Conservation (phyloP, 2,113 vertebrate species). For the Sinocyclocheilus anshuiensis region DNA sequence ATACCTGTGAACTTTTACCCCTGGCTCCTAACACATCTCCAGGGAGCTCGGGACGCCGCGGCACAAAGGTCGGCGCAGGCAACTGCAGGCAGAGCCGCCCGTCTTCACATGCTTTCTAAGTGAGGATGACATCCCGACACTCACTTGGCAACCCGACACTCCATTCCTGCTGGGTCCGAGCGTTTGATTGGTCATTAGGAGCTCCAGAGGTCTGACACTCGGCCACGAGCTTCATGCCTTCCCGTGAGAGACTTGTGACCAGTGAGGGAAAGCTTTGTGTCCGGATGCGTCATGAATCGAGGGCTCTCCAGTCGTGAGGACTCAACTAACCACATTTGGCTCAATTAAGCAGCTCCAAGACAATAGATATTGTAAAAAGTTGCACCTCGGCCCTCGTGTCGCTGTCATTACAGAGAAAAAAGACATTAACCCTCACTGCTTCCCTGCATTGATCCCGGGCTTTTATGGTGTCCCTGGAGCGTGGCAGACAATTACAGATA, state of each 20-base stretch:
- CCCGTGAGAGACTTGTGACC: conserved; percentile 24
- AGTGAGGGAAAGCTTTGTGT: not conserved
- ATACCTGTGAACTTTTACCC: conserved; percentile 77
- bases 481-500: conserved; percentile 84
- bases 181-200: conserved; percentile 51
- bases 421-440: conserved; percentile 79
- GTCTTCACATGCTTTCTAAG: conserved; percentile 41
- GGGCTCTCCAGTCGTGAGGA: conserved; percentile 74
- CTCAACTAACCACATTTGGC: conserved; percentile 36
- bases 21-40: not conserved
- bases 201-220: conserved; percentile 40
- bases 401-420: conserved; percentile 79
- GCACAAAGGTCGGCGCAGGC: conserved; percentile 33
- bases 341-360: conserved; percentile 78
- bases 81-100: conserved; percentile 28
- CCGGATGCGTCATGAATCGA: conserved; percentile 73
- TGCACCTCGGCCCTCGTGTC: conserved; percentile 71
- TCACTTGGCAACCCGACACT: conserved; percentile 7
- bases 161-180: conserved; percentile 42
- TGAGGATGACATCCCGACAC: conserved; percentile 64
- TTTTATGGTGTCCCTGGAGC: conserved; percentile 79
- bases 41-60: conserved; percentile 4
- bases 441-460: conserved; percentile 80
- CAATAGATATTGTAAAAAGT: conserved; percentile 79
- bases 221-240: not conserved